phyloP scores from a whole-genome alignment of 2,797 vertebrate species.

The Neostethus bicornis region DNA sequence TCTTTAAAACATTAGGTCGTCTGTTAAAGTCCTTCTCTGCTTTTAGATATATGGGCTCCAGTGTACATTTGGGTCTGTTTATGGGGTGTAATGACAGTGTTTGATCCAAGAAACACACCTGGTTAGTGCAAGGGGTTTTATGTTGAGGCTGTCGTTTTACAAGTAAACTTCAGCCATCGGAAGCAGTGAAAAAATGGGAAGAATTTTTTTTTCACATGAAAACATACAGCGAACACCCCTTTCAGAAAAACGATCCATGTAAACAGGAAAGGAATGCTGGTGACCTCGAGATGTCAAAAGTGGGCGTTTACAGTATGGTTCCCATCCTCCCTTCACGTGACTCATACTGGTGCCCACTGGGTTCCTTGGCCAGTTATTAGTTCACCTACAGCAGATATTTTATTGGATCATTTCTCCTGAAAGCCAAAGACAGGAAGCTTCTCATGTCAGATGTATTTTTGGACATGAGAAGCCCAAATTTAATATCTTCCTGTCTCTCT shows the following conservation, averaged over 20 bases:
- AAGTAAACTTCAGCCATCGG: constrained; percentile 21
- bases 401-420: constrained; percentile 17
- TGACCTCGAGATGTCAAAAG: constrained; percentile 46
- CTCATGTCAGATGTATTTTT: constrained; percentile 42
- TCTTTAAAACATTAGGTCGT: background rate
- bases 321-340: constrained; percentile 16
- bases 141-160: constrained; percentile 22
- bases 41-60: constrained; percentile 12
- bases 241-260: constrained; percentile 9
- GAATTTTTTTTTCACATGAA: constrained; percentile 6
- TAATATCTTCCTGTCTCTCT: constrained; percentile 21
- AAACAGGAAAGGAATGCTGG: constrained; percentile 45
- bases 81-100: constrained; percentile 51
- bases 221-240: constrained; percentile 17
- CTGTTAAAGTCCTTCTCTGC: background rate
- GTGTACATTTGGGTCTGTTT: constrained; percentile 28
- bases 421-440: constrained; percentile 32
- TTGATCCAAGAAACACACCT: constrained; percentile 50
- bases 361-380: constrained; percentile 21
- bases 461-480: background rate
- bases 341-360: constrained; percentile 1
- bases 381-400: constrained; percentile 44
- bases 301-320: constrained; percentile 26
- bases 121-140: constrained; percentile 32
- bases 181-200: constrained; percentile 15